A percentile compares a stretch with the other conserved stretches of the same genome.
Conservation (phyloP, 1,140 invertebrate species). For the Nephila pilipes region DNA sequence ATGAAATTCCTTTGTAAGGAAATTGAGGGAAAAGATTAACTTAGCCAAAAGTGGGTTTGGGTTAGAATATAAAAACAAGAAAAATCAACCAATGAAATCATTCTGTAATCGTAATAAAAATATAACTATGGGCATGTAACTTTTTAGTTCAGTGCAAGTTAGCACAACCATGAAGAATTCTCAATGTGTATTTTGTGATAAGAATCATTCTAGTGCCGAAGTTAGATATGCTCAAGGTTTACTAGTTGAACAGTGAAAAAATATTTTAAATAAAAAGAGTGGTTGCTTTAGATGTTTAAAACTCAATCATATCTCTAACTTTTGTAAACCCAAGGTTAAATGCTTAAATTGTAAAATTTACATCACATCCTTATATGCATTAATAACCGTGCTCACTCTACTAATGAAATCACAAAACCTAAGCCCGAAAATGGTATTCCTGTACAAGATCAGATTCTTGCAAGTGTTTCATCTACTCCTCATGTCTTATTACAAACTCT, state of each 20-base stretch:
- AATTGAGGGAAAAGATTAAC: not conserved
- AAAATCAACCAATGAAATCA: too few species aligned
- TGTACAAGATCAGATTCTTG: too few species aligned
- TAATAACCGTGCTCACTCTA: too few species aligned
- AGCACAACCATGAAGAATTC: not conserved
- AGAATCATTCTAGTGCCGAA: not conserved
- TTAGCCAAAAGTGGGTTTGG: not conserved
- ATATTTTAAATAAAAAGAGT: slow-evolving; percentile 42
- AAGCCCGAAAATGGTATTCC: too few species aligned
- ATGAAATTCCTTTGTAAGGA: not conserved
- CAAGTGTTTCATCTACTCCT: too few species aligned
- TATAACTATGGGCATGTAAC: too few species aligned
- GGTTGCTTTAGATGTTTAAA: slow-evolving; percentile 34
- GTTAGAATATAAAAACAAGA: not conserved
- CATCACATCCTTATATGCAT: not conserved
- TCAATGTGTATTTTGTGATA: not conserved
- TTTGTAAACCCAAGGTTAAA: not conserved
- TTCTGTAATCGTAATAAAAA: too few species aligned
- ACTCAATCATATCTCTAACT: not conserved
- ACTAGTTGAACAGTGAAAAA: not conserved
- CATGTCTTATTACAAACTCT: too few species aligned
- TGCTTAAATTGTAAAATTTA: not conserved
- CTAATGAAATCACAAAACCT: too few species aligned
- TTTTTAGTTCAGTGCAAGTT: not conserved
- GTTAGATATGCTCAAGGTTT: not conserved